Conservation (phyloP, 2,113 vertebrate species). For the Phyllopteryx taeniolatus region DNA sequence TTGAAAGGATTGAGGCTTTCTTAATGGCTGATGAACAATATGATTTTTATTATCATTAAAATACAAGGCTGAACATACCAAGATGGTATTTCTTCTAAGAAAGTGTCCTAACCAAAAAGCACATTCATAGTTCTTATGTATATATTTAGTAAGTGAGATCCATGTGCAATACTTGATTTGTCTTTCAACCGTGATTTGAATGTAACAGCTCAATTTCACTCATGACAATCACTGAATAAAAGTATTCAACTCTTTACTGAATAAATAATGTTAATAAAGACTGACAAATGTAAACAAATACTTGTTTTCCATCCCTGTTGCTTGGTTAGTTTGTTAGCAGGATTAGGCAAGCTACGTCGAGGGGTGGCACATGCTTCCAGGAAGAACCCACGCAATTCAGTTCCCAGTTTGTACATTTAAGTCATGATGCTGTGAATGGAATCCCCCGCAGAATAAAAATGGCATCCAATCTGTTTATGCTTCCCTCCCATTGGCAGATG, state of each 20-base stretch:
- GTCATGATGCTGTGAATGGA: too few species aligned
- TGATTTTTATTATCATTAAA: neutral
- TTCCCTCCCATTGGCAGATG: too few species aligned
- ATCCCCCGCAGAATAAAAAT: too few species aligned
- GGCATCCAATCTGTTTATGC: too few species aligned
- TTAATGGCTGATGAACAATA: constrained; percentile 32
- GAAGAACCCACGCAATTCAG: too few species aligned
- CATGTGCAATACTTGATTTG: neutral
- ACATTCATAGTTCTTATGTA: neutral
- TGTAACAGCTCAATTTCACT: neutral
- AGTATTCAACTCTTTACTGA: too few species aligned
- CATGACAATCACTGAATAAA: neutral
- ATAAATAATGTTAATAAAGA: neutral
- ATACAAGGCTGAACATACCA: constrained; percentile 3
- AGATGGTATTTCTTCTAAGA: constrained; percentile 9
- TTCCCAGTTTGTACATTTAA: too few species aligned
- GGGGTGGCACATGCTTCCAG: too few species aligned
- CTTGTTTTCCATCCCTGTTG: neutral
- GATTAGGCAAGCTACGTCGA: neutral
- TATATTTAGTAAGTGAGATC: neutral
- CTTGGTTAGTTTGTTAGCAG: neutral
- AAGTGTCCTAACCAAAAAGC: neutral
- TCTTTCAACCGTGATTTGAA: neutral
- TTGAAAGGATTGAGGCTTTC: constrained; percentile 56
- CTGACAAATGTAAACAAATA: neutral